Base-by-base conservation (phyloP, 2,888 invertebrate species). In the Cryptocephalus moraei region DNA sequence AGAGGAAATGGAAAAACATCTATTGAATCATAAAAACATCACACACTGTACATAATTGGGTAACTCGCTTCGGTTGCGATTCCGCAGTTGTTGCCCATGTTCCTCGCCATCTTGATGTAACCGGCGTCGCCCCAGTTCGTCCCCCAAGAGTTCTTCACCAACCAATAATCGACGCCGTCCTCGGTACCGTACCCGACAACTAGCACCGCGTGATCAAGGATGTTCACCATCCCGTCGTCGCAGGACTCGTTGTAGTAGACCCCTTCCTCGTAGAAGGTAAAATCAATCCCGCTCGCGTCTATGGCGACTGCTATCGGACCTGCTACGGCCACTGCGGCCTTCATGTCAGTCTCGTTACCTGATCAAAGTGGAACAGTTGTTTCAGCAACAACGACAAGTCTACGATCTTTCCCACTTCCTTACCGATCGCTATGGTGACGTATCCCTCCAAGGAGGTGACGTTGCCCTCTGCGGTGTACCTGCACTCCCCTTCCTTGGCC, bases 41-140 rank as follows among this genome's bases (percentile, higher is more conserved):
- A 32, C 12, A 10, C 32, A 22, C 40, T 12, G 32, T 78, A 88
- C 51, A 90, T 86, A 47, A 86, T 75, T n/a, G 91, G 91, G 72
- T 86, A 92, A 60, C 85, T 84, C 53, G 91, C 85, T 44, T 75
- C 66, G 43, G 80, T 72, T 41, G 91, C 90, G 65, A 92, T 82
- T 58, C 91, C 92, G 69, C 92, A 92, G 65, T 84, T 81, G 70
- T 92, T 91, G 1, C 74, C 52, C 8, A 44, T 48, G 43, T 62
- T 60, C 39, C 59, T 54, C 4, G 58, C 53, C 42, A 66, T 52
- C 53, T 59, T 64, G n/a, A 62, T 56, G 47, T 62, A 67, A 1
- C 68, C 68, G 8, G 54, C 52, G 44, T 62, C 54, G 44, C 65
- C 63, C 64, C 66, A 67, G 8, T 50, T 43, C 1, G 63, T 50